phyloP scores from a whole-genome alignment of 2,113 vertebrate species.

The Sarotherodon lohbergeri region DNA sequence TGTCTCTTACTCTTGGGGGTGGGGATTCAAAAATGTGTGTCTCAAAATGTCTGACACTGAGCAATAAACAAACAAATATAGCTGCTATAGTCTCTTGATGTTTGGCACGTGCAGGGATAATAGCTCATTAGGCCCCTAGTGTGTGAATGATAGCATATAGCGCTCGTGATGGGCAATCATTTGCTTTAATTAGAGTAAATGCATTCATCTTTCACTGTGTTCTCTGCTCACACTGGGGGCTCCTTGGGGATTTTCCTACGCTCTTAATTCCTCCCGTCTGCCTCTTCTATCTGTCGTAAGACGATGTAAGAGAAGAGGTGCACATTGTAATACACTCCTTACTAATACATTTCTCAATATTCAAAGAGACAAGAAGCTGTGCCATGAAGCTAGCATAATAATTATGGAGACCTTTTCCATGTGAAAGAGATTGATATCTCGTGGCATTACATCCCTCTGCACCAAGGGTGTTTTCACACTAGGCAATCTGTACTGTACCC shows the following conservation, averaged over 20 bases:
- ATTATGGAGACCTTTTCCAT: not conserved
- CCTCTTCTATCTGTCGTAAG: conserved; percentile 54
- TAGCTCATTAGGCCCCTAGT: conserved; percentile 21
- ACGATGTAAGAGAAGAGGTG: conserved; percentile 59
- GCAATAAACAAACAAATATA: conserved; percentile 15
- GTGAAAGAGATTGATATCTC: not conserved
- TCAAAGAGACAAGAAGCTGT: not conserved
- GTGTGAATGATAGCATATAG: conserved; percentile 16
- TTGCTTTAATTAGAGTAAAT: conserved; percentile 55
- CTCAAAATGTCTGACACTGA: not conserved
- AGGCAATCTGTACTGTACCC: not conserved
- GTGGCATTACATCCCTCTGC: not conserved
- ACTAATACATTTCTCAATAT: not conserved
- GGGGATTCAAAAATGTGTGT: not conserved
- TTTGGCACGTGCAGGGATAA: conserved; percentile 22
- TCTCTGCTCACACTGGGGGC: conserved; percentile 15
- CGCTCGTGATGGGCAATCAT: conserved; percentile 30
- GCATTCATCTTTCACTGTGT: conserved; percentile 46
- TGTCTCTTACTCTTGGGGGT: not conserved
- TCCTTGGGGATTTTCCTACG: conserved; percentile 42
- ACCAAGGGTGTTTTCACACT: not conserved
- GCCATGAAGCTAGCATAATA: not conserved
- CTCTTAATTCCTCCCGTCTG: conserved; percentile 33
- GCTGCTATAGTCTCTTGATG: not conserved
- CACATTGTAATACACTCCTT: conserved; percentile 36